A percentile compares a stretch with the other conserved stretches of the same genome.
phyloP scores from a whole-genome alignment of 2,113 vertebrate species.

The Rissa tridactyla region DNA sequence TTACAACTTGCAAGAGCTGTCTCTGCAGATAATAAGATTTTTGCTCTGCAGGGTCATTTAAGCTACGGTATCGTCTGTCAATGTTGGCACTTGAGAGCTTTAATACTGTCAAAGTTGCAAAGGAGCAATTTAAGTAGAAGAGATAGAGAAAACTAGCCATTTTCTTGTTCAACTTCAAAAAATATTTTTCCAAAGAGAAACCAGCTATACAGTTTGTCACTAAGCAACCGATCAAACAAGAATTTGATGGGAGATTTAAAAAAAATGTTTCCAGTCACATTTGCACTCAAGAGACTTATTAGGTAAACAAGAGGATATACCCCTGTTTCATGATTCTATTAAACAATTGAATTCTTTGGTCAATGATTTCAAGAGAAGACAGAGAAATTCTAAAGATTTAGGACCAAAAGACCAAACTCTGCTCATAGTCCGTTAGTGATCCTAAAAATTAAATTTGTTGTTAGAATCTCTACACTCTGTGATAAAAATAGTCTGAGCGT shows the following conservation, averaged over 20 bases:
- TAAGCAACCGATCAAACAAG: background rate
- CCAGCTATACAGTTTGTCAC: background rate
- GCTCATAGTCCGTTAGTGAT: background rate
- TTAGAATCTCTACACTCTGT: background rate
- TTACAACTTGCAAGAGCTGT: conserved; percentile 4
- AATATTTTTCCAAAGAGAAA: background rate
- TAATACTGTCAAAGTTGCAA: background rate
- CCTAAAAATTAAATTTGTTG: background rate
- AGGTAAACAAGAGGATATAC: background rate
- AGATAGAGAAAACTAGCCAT: background rate
- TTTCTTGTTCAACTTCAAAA: background rate
- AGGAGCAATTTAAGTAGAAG: background rate
- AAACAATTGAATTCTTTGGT: background rate
- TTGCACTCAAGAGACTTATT: background rate
- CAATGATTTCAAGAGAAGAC: background rate
- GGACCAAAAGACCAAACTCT: background rate
- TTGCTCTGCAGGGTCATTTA: background rate
- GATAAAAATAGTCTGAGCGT: background rate
- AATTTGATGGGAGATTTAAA: background rate
- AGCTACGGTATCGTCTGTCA: background rate
- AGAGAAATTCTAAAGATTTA: background rate
- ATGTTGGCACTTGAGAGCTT: background rate
- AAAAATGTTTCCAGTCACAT: background rate
- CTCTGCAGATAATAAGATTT: conserved; percentile 21
- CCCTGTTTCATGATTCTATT: background rate